A percentile compares a stretch with the other conserved stretches of the same genome.
Evolutionary conservation across 92 coral and sea anemone species (phyloP).

Genomic region (Muricea muricata): DNA sequence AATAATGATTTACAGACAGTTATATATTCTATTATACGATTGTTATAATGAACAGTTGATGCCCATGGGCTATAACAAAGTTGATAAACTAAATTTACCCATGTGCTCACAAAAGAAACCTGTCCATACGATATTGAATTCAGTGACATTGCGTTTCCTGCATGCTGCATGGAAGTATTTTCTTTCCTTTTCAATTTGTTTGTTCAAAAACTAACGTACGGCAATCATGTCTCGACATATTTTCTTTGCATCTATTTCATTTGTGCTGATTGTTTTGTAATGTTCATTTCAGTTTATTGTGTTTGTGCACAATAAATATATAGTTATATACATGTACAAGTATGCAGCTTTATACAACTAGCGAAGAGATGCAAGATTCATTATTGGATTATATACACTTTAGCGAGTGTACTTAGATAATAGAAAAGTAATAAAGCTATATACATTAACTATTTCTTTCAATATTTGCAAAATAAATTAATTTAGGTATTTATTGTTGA

Average conservation of each 20-base stretch:
- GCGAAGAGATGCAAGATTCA: too few relatives aligned
- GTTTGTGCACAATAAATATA: neutral
- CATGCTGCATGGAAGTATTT: neutral
- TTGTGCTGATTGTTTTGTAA: conserved; percentile 3
- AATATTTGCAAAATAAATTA: neutral
- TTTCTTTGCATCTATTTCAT: neutral
- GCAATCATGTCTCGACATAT: neutral
- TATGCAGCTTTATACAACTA: neutral
- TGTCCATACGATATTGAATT: neutral
- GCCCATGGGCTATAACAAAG: neutral
- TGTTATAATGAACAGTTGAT: neutral
- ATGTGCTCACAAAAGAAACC: neutral
- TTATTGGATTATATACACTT: too few relatives aligned
- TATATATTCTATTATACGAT: too few relatives aligned
- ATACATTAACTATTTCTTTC: neutral
- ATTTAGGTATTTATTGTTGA: neutral
- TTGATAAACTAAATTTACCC: too few relatives aligned
- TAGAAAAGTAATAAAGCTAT: too few relatives aligned
- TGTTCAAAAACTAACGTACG: neutral
- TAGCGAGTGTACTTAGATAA: too few relatives aligned
- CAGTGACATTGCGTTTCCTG: neutral
- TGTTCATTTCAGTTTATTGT: neutral
- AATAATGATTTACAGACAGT: too few relatives aligned
- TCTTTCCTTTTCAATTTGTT: conserved; percentile 20
- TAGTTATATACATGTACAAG: neutral